Base-by-base conservation (phyloP, 37 sponge, comb jelly and placozoan species). In the Beroe forskalii region DNA sequence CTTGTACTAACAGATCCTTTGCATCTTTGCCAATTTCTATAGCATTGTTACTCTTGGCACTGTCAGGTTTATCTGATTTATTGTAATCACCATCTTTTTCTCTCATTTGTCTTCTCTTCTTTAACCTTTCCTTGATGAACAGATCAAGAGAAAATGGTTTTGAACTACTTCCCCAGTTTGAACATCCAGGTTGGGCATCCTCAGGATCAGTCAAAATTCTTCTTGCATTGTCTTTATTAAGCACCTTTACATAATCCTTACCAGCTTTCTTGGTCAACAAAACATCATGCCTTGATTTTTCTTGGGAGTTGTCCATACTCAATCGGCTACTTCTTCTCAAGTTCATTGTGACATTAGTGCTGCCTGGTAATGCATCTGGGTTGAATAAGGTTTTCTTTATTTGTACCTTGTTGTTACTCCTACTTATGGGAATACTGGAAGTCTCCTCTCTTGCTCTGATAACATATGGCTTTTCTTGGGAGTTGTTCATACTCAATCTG, bases 241-340 rank as follows among this genome's bases (percentile, higher is more conserved):
- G 55, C n/a, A n/a, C n/a, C n/a, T 30, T 8, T 14, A 69, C 72
- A 69, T 14, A 36, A 19, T 32, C 72, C 32, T 69, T 69, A 32
- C 32, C 72, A 69, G 72, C 12, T 8, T 69, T 69, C 23, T 63
- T 63, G 20, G n/a, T 63, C 25, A 63, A 63, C n/a, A 63, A 19
- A 24, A 63, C 4, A 19, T 63, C 66, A 4, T 20, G 28, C n/a
- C 2, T 24, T 30, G 6, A 3, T 23, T 36, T 9, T 69, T 69
- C 19, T 6, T 20, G 4, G 6, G 66, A 69, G 1, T 69, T 35
- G 32, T 69, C 35, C 19, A 36, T 4, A 48, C 55, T 48, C 55
- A 48, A 48, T 48, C 55, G 6, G 12, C 6, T 12, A 48, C 55
- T 48, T 12, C 32, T 31, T 33, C 32, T 32, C 38, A 32, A 69